phyloP scores from a whole-genome alignment of 2,113 vertebrate genomes.

The Lepidothrix coronata region DNA sequence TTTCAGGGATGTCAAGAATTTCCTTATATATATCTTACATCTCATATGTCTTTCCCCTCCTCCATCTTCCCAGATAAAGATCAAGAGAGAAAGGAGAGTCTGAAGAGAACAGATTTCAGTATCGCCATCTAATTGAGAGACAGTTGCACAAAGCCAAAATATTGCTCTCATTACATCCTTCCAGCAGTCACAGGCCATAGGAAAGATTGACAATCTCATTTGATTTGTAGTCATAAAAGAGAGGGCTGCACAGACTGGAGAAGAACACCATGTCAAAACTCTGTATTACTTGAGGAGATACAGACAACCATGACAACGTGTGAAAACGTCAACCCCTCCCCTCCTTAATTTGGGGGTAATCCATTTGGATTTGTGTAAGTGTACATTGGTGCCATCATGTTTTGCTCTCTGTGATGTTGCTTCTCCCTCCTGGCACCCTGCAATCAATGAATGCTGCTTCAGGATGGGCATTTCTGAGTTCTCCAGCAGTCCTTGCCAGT shows the following conservation, averaged over 20 bases:
- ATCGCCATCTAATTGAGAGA: neutral
- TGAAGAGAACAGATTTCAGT: conserved; percentile 14
- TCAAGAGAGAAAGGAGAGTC: neutral
- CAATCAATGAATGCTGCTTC: neutral
- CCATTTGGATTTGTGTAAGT: neutral
- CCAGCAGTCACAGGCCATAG: conserved; percentile 26
- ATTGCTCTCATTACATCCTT: conserved; percentile 32
- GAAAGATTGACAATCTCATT: conserved; percentile 28
- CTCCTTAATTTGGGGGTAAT: neutral
- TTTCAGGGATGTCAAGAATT: neutral
- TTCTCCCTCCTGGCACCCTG: neutral
- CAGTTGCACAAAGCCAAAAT: conserved; percentile 37
- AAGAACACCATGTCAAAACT: conserved; percentile 16
- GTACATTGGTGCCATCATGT: neutral
- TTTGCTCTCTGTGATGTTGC: neutral
- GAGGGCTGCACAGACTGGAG: neutral
- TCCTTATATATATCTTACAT: neutral
- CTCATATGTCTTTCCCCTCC: neutral
- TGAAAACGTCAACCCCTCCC: neutral
- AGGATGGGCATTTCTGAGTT: neutral
- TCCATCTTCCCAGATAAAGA: neutral
- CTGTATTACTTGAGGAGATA: neutral
- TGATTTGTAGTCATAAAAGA: conserved; percentile 18
- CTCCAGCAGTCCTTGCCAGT: neutral
- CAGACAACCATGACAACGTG: conserved; percentile 37